Base-by-base conservation (phyloP, 1,140 invertebrate species). In the Drosophila setifemur region DNA sequence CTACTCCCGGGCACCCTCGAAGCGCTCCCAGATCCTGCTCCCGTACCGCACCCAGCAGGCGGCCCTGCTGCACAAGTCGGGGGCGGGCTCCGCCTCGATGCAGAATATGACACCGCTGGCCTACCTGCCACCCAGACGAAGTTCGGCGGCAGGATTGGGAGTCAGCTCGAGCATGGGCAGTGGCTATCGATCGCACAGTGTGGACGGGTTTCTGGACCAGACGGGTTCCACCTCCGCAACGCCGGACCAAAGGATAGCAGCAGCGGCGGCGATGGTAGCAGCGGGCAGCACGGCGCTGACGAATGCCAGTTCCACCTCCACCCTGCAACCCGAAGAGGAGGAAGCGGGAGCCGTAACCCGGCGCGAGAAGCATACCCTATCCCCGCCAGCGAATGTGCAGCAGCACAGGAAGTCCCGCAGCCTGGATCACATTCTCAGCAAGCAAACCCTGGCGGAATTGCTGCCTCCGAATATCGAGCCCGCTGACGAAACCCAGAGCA, bases 401-500 rank as follows among this genome's bases (percentile, higher is more conserved):
- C 81, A 86, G 39, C 88, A 89, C 57, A 91, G 92, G 26, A 91
- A 93, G 67, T 93, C 93, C n/a, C 93, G 93, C 52, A 95, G 94
- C 91, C 91, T 94, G 64, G 94, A 95, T 78, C 94, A 93, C 77
- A 91, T 95, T 9, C 68, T 94, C 14, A 91, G 92, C 61, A 89
- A 92, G 53, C 88, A 78, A 29, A 75, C 88, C 26, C 44, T 90
- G 39, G 87, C 90, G 55, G 86, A 90, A 73, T 33, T 89, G 4
- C 21, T 76, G 61, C 55, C 35, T 11, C 64, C 83, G 4, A 63
- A 58, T 58, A 79, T 82, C 40, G 85, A 81, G 9, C 75, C 52
- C 21, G 54, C 64, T 16, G 88, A 91, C 11, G 87, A 83, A 53
- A 91, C 91, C 26, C 82, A 91, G 57, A 91, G 91, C 72, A 88